These are phyloP conservation scores for Hydraecia micacea DNA, from an alignment of 2,888 invertebrate genomes.

Conservation along the genomic window DNA sequence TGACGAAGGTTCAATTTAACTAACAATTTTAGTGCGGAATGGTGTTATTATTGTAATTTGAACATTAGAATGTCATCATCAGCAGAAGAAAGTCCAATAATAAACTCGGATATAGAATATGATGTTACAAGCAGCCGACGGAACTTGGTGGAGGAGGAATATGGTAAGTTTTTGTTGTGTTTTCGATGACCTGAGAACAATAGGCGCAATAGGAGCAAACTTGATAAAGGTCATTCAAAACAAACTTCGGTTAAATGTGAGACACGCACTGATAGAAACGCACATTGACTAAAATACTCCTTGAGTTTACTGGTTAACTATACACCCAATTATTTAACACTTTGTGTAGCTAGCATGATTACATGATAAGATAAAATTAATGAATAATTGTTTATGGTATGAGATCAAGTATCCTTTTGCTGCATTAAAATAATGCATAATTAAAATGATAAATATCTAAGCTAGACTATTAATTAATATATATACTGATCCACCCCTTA, in stretches of 20 bases:
- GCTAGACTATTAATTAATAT: not conserved
- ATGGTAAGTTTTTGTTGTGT: constrained; percentile 71
- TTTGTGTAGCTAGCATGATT: constrained; percentile 20
- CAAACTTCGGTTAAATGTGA: constrained; percentile 27
- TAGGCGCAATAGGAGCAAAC: not conserved
- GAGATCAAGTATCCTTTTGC: constrained; percentile 1
- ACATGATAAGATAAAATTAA: constrained; percentile 20
- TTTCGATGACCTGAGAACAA: constrained; percentile 15
- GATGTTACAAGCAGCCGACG: constrained; percentile 83
- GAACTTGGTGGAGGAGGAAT: constrained; percentile 80
- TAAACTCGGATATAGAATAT: constrained; percentile 85
- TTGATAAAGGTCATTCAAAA: constrained; percentile 33
- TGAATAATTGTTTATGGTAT: not conserved
- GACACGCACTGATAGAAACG: constrained; percentile 1
- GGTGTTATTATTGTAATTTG: constrained; percentile 73
- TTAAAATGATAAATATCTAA: constrained; percentile 3
- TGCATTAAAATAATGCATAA: not conserved
- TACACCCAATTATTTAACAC: constrained; percentile 8
- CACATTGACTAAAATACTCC: not conserved
- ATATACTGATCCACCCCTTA: no score
- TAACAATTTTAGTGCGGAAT: constrained; percentile 61
- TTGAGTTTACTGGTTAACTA: not conserved
- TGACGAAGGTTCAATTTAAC: constrained; percentile 37
- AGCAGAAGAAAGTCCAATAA: constrained; percentile 85
- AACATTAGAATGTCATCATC: constrained; percentile 78